Evolutionary conservation across 1,140 invertebrate genomes (phyloP).

Genomic region (Sitophilus oryzae): DNA sequence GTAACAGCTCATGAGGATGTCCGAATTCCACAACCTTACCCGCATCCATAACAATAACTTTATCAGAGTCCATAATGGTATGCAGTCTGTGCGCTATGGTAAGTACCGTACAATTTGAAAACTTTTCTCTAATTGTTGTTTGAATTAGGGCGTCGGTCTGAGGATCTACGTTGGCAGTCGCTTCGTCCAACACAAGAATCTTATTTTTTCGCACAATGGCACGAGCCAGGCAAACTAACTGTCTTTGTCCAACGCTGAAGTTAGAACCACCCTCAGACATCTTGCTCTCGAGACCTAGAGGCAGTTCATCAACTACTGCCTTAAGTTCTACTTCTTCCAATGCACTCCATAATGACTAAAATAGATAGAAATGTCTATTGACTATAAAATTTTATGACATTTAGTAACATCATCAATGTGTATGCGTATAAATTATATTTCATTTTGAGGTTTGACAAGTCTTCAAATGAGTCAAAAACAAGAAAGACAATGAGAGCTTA

Average conservation of each 20-base stretch:
- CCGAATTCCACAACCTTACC: constrained; percentile 64
- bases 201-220: constrained; percentile 67
- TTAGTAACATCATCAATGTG: too few species aligned
- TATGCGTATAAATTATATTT: too few species aligned
- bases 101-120: constrained; percentile 66
- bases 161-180: constrained; percentile 64
- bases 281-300: constrained; percentile 29
- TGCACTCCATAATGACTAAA: constrained; percentile 30
- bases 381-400: too few species aligned
- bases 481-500: too few species aligned
- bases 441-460: too few species aligned
- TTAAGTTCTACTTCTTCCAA: constrained; percentile 40
- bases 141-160: constrained; percentile 64
- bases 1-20: constrained; percentile 58
- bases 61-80: constrained; percentile 74
- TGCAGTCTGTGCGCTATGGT: constrained; percentile 78
- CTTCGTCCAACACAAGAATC: constrained; percentile 73
- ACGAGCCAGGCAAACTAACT: constrained; percentile 71
- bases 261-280: constrained; percentile 56
- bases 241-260: constrained; percentile 72
- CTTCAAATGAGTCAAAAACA: too few species aligned
- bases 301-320: constrained; percentile 8
- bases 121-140: constrained; percentile 61
- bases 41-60: constrained; percentile 66
- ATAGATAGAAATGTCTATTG: too few species aligned